Base-by-base conservation (phyloP, 2,797 vertebrate genomes). In the Acrossocheilus fasciatus region DNA sequence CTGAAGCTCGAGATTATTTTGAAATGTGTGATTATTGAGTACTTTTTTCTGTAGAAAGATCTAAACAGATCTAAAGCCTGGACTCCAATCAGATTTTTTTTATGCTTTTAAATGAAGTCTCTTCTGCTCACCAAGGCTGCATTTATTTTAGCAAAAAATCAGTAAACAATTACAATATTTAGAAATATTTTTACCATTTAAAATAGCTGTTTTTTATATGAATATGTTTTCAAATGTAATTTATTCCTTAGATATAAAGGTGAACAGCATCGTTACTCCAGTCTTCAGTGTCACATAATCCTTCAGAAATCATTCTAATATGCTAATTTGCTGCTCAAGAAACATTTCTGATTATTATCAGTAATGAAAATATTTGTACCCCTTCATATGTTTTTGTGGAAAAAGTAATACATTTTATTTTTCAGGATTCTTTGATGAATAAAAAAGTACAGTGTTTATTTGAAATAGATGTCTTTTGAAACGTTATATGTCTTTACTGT, bases 151-250 rank as follows among this genome's bases (percentile, higher is more conserved):
- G 3, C 12, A 45, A 30, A 30, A 2, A 43, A 3, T 15, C 41
- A 0, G 3, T 45, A 3, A 14, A 30, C 36, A 8, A 9, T 6
- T 1, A 0, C 2, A 30, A 70, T 23, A 14, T 2, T 47, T 8
- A 4, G 3, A 73, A 73, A 26, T 47, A 73, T 73, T 47, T 26
- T 26, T 47, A 45, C 1, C 3, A 47, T 73, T 73, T 47, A 47
- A n/a, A 74, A 74, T 30, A 30, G n/a, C 12, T 26, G 12, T 0
- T 73, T 26, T 47, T 0, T 45, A 17, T 73, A 23, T 73, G 6
- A 26, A 26, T 26, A 73, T 26, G 6, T 9, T 4, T 26, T 73
- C 1, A 45, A 73, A 5, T 2, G 4, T 74, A 2, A 30, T 74
- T 50, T 18, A 10, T 50, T 50, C 14, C 7, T 30, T 1, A 4